Evolutionary conservation across 2,888 invertebrate genomes (phyloP).

Genomic region (Latrodectus hesperus): DNA sequence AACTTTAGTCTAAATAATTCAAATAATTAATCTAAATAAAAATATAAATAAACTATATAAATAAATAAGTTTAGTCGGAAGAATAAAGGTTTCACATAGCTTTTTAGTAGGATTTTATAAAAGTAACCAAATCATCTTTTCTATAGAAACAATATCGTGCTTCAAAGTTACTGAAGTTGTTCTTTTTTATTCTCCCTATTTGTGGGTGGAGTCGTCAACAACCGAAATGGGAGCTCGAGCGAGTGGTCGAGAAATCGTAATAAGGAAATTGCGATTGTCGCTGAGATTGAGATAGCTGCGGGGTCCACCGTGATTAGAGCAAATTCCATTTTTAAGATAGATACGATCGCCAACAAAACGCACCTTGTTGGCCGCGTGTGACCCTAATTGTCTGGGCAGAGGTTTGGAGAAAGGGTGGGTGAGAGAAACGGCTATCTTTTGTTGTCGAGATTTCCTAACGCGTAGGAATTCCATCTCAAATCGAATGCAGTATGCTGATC

Average conservation of each 20-base stretch:
- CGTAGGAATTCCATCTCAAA: too few species aligned
- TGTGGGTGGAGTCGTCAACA: not conserved
- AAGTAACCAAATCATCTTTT: too few species aligned
- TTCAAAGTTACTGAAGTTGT: too few species aligned
- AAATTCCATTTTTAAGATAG: not conserved
- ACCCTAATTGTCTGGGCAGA: conserved; percentile 34
- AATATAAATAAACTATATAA: too few species aligned
- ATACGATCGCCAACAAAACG: not conserved
- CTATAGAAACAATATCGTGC: too few species aligned
- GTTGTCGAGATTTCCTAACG: too few species aligned
- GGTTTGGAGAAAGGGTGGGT: not conserved
- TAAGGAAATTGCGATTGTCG: conserved; percentile 13
- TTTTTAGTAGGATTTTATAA: too few species aligned
- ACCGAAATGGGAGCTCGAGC: not conserved
- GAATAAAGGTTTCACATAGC: too few species aligned
- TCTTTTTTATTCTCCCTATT: not conserved
- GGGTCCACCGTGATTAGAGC: not conserved
- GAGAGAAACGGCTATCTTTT: not conserved
- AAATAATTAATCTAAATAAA: too few species aligned
- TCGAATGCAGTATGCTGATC: too few species aligned
- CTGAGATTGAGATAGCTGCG: not conserved
- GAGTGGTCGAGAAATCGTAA: not conserved
- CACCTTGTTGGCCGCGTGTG: conserved; percentile 21
- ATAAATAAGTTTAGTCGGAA: too few species aligned
- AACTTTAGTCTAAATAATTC: too few species aligned